phyloP scores from a whole-genome alignment of 2,797 vertebrate genomes.

The Discoglossus pictus region DNA sequence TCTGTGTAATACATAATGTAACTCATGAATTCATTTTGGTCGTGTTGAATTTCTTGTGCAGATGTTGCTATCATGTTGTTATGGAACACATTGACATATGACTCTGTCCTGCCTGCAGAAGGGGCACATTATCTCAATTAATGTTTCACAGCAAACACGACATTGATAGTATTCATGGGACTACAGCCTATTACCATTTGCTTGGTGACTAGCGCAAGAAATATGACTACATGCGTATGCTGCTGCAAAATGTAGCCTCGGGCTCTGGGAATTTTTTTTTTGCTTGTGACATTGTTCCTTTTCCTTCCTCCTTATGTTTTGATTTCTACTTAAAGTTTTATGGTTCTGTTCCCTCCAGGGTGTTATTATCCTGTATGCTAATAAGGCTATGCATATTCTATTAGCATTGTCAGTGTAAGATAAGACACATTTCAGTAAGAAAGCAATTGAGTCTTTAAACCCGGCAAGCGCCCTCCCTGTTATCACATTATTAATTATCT shows the following conservation, averaged over 20 bases:
- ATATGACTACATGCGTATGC: slow-evolving; percentile 61
- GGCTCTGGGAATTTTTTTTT: slow-evolving; percentile 75
- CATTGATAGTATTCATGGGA: slow-evolving; percentile 70
- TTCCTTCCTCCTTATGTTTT: slow-evolving; percentile 82
- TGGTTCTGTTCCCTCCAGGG: slow-evolving; percentile 86
- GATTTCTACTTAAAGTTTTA: slow-evolving; percentile 98
- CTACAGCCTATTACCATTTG: slow-evolving; percentile 74
- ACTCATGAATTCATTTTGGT: background rate
- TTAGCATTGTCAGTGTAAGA: slow-evolving; percentile 87
- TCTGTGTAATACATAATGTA: background rate
- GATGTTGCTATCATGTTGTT: slow-evolving; percentile 62
- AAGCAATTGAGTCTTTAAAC: slow-evolving; percentile 89
- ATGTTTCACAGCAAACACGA: slow-evolving; percentile 68
- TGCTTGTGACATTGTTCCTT: slow-evolving; percentile 87
- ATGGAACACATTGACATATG: slow-evolving; percentile 58
- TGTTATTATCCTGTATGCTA: slow-evolving; percentile 91
- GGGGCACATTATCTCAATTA: slow-evolving; percentile 69
- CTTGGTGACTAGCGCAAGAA: slow-evolving; percentile 69
- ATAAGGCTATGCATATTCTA: slow-evolving; percentile 92
- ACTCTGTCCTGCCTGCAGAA: slow-evolving; percentile 62
- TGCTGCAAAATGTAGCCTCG: slow-evolving; percentile 66
- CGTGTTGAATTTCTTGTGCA: slow-evolving; percentile 32
- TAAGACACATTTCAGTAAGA: slow-evolving; percentile 83
- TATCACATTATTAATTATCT: slow-evolving; percentile 83
- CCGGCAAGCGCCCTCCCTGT: slow-evolving; percentile 79